Conservation (phyloP, 2,888 invertebrate genomes). For the Resseliella maxima region DNA sequence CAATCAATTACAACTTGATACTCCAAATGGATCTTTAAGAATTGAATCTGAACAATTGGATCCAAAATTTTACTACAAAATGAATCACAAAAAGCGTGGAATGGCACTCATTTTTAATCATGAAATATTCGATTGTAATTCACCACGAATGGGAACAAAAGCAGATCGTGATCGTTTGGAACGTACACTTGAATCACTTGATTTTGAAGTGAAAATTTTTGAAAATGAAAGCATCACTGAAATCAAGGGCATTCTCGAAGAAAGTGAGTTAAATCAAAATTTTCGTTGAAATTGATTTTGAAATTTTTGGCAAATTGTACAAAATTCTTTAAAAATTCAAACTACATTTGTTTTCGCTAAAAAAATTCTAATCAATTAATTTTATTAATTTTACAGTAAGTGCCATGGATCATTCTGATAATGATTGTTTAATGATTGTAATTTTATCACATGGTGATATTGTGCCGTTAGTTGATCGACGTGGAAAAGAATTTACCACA, state of each 20-base stretch:
- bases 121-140: neutral
- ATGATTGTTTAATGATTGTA: neutral
- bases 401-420: conserved; percentile 1
- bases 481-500: neutral
- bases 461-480: neutral
- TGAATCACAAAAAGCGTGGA: neutral
- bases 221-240: neutral
- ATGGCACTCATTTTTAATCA: neutral
- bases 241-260: neutral
- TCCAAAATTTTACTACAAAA: neutral
- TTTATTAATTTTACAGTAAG: neutral
- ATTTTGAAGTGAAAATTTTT: neutral
- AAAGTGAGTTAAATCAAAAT: neutral
- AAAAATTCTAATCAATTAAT: neutral
- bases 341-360: no score
- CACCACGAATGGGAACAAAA: neutral
- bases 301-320: neutral
- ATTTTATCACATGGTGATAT: neutral
- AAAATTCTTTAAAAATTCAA: neutral
- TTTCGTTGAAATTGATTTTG: neutral
- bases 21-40: neutral
- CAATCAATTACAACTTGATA: neutral
- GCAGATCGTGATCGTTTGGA: neutral
- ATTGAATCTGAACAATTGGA: neutral
- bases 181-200: neutral